Evolutionary conservation across 2,888 invertebrate genomes (phyloP), one percentile per base, ranked within the genome.

Genomic region (Cataglyphis altisquamis): DNA sequence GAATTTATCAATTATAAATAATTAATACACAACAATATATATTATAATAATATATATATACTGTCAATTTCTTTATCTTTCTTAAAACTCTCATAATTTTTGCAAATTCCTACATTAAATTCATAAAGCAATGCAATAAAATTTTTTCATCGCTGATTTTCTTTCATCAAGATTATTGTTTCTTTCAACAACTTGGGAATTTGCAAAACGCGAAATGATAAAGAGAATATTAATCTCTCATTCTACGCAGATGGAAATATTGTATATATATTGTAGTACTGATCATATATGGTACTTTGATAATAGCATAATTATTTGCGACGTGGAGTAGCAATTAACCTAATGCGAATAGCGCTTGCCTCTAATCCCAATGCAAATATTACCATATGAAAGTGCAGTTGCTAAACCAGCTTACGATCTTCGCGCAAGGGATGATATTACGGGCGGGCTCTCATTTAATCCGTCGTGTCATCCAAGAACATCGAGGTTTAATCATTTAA

Each of bases 311-410:
- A 80, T 80, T 80, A 80, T 80, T 80, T 80, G 78, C 78, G 78
- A 80, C 60, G 25, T 52, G 36, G 21, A 80, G 72, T 70, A 80
- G 78, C 78, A 80, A 80, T 80, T 80, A 80, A 60, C 60, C 39
- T 80, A 80, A 80, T 80, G 60, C 72, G 72, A 70, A 80, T 18
- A 45, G 60, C 36, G 57, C 45, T 80, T 25, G 45, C 45, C 48
- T 12, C 70, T 60, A 32, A 60, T 80, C 36, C 72, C 18, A 36
- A 62, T 80, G 72, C 72, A 70, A 80, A 80, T 80, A 80, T 80
- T 80, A 80, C 78, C 60, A 70, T 80, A 80, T 62, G 78, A 70
- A 80, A 80, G 78, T 70, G 45, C 78, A 70, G 60, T 80, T 25
- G 57, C 78, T 68, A 60, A 70, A 60, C 72, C 60, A 60, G 72